Percentiles rank a stretch among this genome's conserved stretches.
Evolutionary conservation across 2,113 vertebrate genomes (phyloP).

Genomic region (Sinocyclocheilus grahami): DNA sequence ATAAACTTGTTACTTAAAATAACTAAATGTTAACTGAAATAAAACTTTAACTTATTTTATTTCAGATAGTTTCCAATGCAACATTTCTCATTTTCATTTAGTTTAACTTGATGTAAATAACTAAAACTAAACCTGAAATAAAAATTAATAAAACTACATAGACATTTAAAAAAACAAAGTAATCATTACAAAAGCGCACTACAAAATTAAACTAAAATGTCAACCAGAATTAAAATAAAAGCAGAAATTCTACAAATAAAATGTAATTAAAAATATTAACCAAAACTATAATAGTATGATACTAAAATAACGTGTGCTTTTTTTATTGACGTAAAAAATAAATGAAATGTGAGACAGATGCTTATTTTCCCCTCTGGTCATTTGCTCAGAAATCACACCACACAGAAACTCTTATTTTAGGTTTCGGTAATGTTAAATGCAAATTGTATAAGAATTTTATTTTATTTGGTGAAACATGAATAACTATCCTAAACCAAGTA

Average conservation of each 20-base stretch:
- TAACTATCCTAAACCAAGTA: background rate
- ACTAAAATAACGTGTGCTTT: background rate
- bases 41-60: too few relatives aligned
- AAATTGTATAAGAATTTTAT: background rate
- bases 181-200: too few relatives aligned
- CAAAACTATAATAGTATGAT: background rate
- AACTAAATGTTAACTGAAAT: too few relatives aligned
- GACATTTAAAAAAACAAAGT: background rate
- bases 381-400: background rate
- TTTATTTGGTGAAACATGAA: background rate
- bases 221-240: too few relatives aligned
- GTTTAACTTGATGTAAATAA: background rate
- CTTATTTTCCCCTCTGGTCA: background rate
- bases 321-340: background rate
- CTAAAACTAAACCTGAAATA: background rate
- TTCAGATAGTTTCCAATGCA: too few relatives aligned
- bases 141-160: background rate
- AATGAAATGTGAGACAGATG: background rate
- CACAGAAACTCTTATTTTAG: conserved; percentile 7
- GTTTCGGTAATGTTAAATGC: background rate
- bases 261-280: background rate
- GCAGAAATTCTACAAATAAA: too few relatives aligned
- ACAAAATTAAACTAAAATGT: background rate
- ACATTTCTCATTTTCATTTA: background rate
- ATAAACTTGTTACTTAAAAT: too few relatives aligned